Conservation (phyloP, 2,113 vertebrate species). For the Myanophis thanlyinensis region DNA sequence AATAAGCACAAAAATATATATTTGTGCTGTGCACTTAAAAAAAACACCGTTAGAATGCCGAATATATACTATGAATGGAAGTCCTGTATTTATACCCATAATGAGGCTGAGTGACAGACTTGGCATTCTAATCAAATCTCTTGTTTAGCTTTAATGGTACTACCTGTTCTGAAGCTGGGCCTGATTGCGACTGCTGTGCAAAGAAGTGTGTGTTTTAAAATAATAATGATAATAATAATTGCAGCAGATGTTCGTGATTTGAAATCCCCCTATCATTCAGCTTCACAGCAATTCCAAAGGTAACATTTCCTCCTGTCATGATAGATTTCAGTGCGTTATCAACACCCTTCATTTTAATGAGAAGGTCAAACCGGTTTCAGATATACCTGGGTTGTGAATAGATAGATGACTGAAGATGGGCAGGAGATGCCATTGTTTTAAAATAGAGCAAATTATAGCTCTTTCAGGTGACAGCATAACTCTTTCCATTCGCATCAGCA, state of each 20-base stretch:
- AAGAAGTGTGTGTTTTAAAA: slow-evolving; percentile 31
- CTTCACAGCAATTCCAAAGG: not conserved
- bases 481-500: not conserved
- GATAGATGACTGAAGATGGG: not conserved
- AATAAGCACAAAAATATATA: not conserved
- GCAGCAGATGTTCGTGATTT: slow-evolving; percentile 41
- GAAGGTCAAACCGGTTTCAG: not conserved
- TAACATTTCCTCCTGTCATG: slow-evolving; percentile 9
- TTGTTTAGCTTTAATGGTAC: slow-evolving; percentile 50
- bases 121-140: slow-evolving; percentile 45
- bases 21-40: not conserved
- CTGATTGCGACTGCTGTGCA: slow-evolving; percentile 48
- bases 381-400: not conserved
- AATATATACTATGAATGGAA: slow-evolving; percentile 3
- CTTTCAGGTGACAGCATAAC: not conserved
- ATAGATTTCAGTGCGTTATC: not conserved
- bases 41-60: not conserved
- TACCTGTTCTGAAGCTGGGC: slow-evolving; percentile 51
- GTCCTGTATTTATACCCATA: slow-evolving; percentile 35
- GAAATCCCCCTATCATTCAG: not conserved
- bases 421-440: not conserved
- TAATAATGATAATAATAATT: slow-evolving; percentile 30
- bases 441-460: not conserved
- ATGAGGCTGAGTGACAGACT: slow-evolving; percentile 17
- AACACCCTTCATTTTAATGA: slow-evolving; percentile 24